Evolutionary conservation across 2,797 vertebrate species (phyloP).

Genomic region (Thripadectes ignobilis): DNA sequence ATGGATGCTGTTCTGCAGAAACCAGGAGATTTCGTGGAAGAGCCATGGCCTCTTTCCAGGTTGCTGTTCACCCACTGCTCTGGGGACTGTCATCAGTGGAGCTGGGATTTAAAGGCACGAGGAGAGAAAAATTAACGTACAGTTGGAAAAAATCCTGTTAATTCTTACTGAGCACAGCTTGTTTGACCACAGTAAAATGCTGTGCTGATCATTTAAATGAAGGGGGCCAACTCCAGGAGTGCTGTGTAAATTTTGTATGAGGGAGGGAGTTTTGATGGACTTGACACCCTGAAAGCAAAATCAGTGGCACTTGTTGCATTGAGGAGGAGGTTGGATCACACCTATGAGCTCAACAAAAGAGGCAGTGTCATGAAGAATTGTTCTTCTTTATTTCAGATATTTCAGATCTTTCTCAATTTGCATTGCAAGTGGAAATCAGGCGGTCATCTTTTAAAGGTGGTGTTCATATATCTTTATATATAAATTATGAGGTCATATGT

Average conservation of each 20-base stretch:
- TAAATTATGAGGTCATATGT: not conserved
- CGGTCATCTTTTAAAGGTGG: not conserved
- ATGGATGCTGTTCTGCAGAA: not conserved
- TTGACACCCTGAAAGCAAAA: not conserved
- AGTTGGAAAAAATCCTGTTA: not conserved
- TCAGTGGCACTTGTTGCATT: not conserved
- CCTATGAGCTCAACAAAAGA: not conserved
- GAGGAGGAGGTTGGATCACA: not conserved
- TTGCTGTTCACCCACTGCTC: constrained; percentile 33
- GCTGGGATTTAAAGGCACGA: not conserved
- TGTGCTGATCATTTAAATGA: not conserved
- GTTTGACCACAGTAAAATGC: not conserved
- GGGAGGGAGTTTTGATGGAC: not conserved
- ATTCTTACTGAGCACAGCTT: not conserved
- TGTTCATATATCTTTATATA: not conserved
- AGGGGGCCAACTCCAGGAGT: not conserved
- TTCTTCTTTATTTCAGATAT: not conserved
- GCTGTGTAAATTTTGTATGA: not conserved
- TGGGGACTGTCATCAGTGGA: not conserved
- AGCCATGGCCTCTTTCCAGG: not conserved
- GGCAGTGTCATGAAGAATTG: not conserved
- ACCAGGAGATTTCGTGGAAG: constrained; percentile 23
- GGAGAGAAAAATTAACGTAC: not conserved
- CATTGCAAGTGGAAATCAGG: not conserved
- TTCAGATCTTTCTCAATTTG: not conserved